Base-by-base conservation (phyloP, 2,888 invertebrate genomes). In the Axea sp. region DNA sequence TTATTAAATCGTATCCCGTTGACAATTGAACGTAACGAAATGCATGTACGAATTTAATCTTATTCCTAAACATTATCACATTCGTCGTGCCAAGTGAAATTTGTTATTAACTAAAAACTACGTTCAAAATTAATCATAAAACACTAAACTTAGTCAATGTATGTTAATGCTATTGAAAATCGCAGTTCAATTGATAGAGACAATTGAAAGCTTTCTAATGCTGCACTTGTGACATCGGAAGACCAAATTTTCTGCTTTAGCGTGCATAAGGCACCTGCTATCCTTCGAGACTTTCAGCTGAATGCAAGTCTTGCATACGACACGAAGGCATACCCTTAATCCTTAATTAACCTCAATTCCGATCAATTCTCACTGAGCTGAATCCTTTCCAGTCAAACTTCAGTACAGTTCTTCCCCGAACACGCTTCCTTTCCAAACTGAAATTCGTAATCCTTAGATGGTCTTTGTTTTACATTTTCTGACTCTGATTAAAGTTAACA, bases 281-380 rank as follows among this genome's bases (percentile, higher is more conserved):
- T 68, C 71, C 65, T 30, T 22, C 57, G 31, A 39, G 62, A 72
- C 74, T 77, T 74, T 74, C 72, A 69, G 68, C 76, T 75, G 75
- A 45, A 60, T 43, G 33, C 28, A 17, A 39, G 65, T 31, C 75
- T 73, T 67, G 77, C 74, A 76, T 72, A 69, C 65, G 47, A 35
- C 75, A 79, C 73, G 68, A 74, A 76, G 76, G 69, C 73, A 73
- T 75, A 49, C 76, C 73, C 80, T 80, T 82, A 80, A 82, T 81
- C 80, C 79, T 81, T 80, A 82, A 82, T 82, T 82, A 80, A 80
- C 82, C 81, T 73, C 80, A 76, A 81, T 80, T 76, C 68, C 73
- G 43, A 62, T 33, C 77, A 76, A 79, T 81, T 77, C 72, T 75
- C 68, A 59, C 55, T 55, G 69, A 80, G 65, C 69, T 69, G 65